Percentiles rank a stretch among this genome's conserved stretches.
Conservation (phyloP, 2,888 invertebrate genomes). For the Gortyna flavago region DNA sequence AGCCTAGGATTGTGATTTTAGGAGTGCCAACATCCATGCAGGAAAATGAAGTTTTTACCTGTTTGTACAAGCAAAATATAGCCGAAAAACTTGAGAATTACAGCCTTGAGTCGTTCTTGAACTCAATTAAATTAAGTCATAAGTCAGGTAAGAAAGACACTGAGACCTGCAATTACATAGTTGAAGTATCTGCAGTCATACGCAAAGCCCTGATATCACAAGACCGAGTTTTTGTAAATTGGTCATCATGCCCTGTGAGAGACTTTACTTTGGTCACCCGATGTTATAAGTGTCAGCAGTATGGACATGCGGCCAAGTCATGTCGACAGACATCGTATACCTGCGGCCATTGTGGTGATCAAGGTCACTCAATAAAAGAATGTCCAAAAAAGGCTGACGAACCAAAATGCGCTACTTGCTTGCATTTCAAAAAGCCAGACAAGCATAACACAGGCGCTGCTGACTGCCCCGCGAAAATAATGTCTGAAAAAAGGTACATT, state of each 20-base stretch:
- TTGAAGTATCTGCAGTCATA: not conserved
- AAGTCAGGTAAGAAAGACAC: not conserved
- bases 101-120: not conserved
- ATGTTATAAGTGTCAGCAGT: too few species aligned
- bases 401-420: not conserved
- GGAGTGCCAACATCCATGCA: not conserved
- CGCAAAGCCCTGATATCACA: not conserved
- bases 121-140: not conserved
- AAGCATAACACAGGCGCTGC: not conserved
- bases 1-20: not conserved
- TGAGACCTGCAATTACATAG: not conserved
- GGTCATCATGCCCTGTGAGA: not conserved
- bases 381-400: not conserved
- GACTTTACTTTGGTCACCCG: not conserved
- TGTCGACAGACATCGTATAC: too few species aligned
- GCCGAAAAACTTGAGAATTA: not conserved
- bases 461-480: too few species aligned
- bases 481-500: too few species aligned
- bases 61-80: too few species aligned
- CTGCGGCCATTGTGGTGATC: not conserved
- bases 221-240: conserved; percentile 1
- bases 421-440: not conserved
- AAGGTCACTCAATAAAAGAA: not conserved
- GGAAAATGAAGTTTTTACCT: not conserved
- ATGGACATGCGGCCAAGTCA: too few species aligned